Evolutionary conservation across 1,140 invertebrate species (phyloP).

Genomic region (Drosophila sucinea): DNA sequence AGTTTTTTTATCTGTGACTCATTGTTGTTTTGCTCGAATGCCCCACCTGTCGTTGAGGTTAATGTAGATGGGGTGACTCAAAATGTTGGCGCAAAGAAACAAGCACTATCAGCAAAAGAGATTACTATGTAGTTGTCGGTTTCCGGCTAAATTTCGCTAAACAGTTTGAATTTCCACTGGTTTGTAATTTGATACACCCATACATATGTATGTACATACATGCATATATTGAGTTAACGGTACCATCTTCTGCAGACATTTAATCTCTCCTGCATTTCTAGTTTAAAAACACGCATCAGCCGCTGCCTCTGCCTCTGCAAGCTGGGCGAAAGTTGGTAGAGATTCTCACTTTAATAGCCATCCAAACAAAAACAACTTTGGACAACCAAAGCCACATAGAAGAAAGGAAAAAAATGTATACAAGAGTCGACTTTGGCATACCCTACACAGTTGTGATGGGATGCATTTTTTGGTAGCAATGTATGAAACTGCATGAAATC

Average conservation of each 20-base stretch:
- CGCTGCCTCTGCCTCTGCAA: slow-evolving; percentile 24
- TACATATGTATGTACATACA: slow-evolving; percentile 2
- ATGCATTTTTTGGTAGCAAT: too few species aligned
- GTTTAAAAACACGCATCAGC: slow-evolving; percentile 59
- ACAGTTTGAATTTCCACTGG: slow-evolving; percentile 46
- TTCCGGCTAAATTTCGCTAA: slow-evolving; percentile 13
- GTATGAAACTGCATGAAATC: too few species aligned
- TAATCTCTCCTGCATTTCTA: slow-evolving; percentile 56
- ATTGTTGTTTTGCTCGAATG: slow-evolving; percentile 24
- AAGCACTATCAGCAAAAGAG: slow-evolving; percentile 55
- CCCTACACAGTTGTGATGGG: slow-evolving; percentile 49
- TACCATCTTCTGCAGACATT: slow-evolving; percentile 58
- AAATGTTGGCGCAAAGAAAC: slow-evolving; percentile 59
- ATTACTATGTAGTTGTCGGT: slow-evolving; percentile 33
- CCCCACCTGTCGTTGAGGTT: slow-evolving; percentile 19
- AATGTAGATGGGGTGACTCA: slow-evolving; percentile 42
- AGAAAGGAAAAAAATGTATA: not conserved
- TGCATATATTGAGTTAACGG: slow-evolving; percentile 45
- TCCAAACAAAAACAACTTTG: slow-evolving; percentile 23
- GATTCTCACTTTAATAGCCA: slow-evolving; percentile 63
- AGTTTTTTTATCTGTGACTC: slow-evolving; percentile 50
- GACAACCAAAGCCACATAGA: not conserved
- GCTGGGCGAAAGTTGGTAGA: slow-evolving; percentile 51
- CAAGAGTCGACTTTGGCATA: slow-evolving; percentile 47
- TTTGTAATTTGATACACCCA: slow-evolving; percentile 51